Conservation (phyloP, 2,113 vertebrate genomes). For the Siphamia tubifer region DNA sequence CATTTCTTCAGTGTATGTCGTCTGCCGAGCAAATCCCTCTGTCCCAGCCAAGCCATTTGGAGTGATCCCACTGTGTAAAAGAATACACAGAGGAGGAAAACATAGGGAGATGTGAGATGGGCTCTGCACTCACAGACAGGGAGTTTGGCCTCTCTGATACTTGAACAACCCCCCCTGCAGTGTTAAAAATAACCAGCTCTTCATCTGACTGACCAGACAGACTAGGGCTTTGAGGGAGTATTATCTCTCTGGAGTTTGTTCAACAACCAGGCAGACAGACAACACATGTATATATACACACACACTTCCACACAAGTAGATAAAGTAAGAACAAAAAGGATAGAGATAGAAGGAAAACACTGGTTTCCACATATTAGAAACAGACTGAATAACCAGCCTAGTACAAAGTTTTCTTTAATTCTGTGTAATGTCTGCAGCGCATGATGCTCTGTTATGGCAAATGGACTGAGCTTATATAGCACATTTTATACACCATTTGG, state of each 20-base stretch:
- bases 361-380: slow-evolving; percentile 1
- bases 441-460: too few relatives aligned
- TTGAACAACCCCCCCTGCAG: slow-evolving; percentile 45
- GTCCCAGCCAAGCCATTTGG: slow-evolving; percentile 30
- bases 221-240: slow-evolving; percentile 70
- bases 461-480: too few relatives aligned
- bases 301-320: not conserved
- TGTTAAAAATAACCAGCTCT: slow-evolving; percentile 78
- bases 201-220: slow-evolving; percentile 69
- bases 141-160: slow-evolving; percentile 56
- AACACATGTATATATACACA: slow-evolving; percentile 12
- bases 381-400: too few relatives aligned
- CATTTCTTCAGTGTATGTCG: slow-evolving; percentile 27
- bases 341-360: slow-evolving; percentile 27
- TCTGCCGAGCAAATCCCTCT: slow-evolving; percentile 49
- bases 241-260: slow-evolving; percentile 72
- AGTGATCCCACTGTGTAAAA: slow-evolving; percentile 38
- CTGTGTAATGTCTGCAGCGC: too few relatives aligned
- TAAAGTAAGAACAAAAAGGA: slow-evolving; percentile 7
- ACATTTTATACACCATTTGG: too few relatives aligned
- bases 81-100: slow-evolving; percentile 27
- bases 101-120: slow-evolving; percentile 35
- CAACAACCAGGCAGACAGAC: slow-evolving; percentile 63
- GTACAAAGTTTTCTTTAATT: too few relatives aligned
- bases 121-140: slow-evolving; percentile 25